Evolutionary conservation across 2,888 invertebrate genomes (phyloP), one percentile per base, ranked within the genome.

Genomic region (Lasioglossum oenotherae): DNA sequence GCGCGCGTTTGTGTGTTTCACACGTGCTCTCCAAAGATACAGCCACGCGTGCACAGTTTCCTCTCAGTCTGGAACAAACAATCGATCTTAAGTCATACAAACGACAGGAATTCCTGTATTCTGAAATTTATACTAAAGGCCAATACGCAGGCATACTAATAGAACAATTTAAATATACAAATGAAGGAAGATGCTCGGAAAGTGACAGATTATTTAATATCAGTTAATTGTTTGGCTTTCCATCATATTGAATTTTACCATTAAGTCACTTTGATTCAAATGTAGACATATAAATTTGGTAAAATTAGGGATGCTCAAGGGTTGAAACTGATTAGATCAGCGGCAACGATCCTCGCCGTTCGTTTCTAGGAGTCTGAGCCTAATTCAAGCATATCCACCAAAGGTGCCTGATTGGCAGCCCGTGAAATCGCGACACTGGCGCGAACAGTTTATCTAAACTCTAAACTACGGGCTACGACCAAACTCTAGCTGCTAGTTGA

Each of bases 21-120:
- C 75, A 41, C 75, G 44, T 44, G 67, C 77, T 60, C 53, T 78
- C 72, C 38, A 8, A 67, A 31, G 75, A 72, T 44, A 64, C 71
- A 16, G 69, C 38, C 60, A 12, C 64, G 57, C 41, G 49, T 38
- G 72, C 35, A 64, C 60, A 12, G 72, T 73, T 73, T n/a, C 73
- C 69, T 64, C 23, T 73, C 67, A 67, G 53, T 38, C 27, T n/a
- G 44, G 35, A n/a, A 23, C 35, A 57, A 71, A 79, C 44, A 46
- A 74, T 69, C 35, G 10, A 69, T 53, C 44, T 35, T 41, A 16
- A 4, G 16, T 44, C 64, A 3, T 5, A 41, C 12, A 46, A 44
- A 76, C 23, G 31, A 31, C 23, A 23, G 31, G 31, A 31, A 35
- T 49, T 23, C 27, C 27, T 3, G 27, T 2, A 16, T 35, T 6